Conservation (phyloP, 2,797 vertebrate species). For the Sylvia borin region DNA sequence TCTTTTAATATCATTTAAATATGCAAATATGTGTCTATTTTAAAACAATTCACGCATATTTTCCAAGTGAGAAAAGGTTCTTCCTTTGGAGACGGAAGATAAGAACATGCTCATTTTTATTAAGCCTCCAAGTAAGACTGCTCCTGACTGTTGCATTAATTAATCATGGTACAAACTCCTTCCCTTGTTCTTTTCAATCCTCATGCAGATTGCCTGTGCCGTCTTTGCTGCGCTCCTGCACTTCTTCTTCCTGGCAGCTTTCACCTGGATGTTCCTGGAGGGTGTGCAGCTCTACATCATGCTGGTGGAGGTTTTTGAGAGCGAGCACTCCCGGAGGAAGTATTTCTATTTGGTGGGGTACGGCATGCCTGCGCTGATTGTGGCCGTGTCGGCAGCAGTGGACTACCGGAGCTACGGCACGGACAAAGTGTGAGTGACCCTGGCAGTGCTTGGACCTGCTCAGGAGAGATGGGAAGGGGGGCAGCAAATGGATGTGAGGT, state of each 20-base stretch:
- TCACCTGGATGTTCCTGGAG: slow-evolving; percentile 99
- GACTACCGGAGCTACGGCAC: slow-evolving; percentile 97
- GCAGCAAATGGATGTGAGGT: background rate
- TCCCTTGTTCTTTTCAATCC: background rate
- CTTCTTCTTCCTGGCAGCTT: slow-evolving; percentile 98
- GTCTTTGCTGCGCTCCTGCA: slow-evolving; percentile 96
- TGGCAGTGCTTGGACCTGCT: background rate
- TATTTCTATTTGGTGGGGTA: slow-evolving; percentile 97
- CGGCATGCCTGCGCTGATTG: slow-evolving; percentile 91
- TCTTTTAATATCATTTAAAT: background rate
- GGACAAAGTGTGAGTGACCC: slow-evolving; percentile 90
- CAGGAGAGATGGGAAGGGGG: background rate
- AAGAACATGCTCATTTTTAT: background rate
- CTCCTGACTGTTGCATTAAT: background rate
- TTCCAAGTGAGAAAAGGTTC: background rate
- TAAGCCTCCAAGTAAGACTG: background rate
- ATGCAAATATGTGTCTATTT: background rate
- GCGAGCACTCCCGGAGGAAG: slow-evolving; percentile 90
- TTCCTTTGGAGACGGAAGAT: background rate
- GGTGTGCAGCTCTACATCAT: slow-evolving; percentile 98
- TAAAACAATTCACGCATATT: background rate
- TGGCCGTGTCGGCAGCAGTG: slow-evolving; percentile 92
- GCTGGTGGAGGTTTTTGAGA: slow-evolving; percentile 98
- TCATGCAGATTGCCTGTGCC: slow-evolving; percentile 88
- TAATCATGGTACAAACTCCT: background rate